These are phyloP conservation scores for Yponomeuta sedellus DNA, from an alignment of 2,888 invertebrate species.

Conservation along the genomic window DNA sequence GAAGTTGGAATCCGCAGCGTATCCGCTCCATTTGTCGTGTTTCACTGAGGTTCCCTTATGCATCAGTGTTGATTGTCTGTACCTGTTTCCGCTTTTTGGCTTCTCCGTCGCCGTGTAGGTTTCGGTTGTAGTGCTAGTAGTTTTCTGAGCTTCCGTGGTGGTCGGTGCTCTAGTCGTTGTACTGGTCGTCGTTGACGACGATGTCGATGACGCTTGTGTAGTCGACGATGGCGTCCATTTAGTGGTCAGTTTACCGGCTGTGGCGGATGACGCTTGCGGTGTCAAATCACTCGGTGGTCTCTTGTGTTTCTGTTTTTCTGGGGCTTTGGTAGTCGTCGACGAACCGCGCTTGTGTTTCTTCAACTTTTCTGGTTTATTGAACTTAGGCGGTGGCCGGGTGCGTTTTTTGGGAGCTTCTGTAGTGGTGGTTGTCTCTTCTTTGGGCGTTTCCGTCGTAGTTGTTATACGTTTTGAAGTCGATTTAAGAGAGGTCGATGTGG, in stretches of 20 bases:
- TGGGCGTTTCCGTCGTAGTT: conserved; percentile 23
- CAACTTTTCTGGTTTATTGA: conserved; percentile 49
- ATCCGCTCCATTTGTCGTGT: conserved; percentile 57
- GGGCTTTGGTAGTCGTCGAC: conserved; percentile 37
- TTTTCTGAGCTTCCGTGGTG: conserved; percentile 32
- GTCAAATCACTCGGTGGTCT: conserved; percentile 48
- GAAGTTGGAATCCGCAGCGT: conserved; percentile 26
- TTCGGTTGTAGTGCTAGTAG: conserved; percentile 23
- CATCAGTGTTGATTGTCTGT: conserved; percentile 60
- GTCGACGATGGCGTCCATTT: conserved; percentile 29
- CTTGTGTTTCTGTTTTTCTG: conserved; percentile 33
- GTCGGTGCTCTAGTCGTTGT: conserved; percentile 22
- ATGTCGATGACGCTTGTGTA: conserved; percentile 19
- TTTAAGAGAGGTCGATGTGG: conserved; percentile 23
- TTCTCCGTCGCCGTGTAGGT: conserved; percentile 28
- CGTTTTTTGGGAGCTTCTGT: conserved; percentile 36
- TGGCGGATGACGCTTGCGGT: conserved; percentile 54
- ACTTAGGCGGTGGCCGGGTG: conserved; percentile 60
- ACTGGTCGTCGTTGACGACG: conserved; percentile 35
- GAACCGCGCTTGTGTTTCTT: conserved; percentile 62
- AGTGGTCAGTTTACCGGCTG: conserved; percentile 36
- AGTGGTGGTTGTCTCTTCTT: conserved; percentile 7
- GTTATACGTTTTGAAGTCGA: conserved; percentile 3
- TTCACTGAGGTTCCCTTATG: conserved; percentile 66
- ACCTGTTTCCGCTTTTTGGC: conserved; percentile 53